Evolutionary conservation across 53 echinoderm and acorn worm genomes (phyloP).

Genomic region (Hippasteria phrygiana): DNA sequence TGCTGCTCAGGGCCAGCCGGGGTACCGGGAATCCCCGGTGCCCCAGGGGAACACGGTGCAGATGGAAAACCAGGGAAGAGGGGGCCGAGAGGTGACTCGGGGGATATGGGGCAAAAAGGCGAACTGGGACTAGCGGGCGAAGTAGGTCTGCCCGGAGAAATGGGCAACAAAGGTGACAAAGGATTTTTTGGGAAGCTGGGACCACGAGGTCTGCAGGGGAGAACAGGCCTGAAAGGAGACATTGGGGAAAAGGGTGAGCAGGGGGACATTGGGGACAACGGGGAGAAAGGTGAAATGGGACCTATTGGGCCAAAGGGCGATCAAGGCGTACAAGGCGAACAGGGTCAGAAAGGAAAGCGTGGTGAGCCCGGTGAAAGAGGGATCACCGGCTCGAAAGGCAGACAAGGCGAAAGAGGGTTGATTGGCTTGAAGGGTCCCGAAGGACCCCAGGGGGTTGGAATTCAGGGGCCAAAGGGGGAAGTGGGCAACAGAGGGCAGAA

Average conservation of each 20-base stretch:
- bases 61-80: constrained; percentile 43
- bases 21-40: constrained; percentile 48
- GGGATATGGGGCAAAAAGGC: constrained; percentile 20
- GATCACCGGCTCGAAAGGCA: constrained; percentile 43
- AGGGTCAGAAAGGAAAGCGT: constrained; percentile 35
- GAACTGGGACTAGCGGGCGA: constrained; percentile 25
- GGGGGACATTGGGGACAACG: constrained; percentile 21
- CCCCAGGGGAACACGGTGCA: constrained; percentile 36
- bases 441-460: constrained; percentile 53
- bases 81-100: constrained; percentile 48
- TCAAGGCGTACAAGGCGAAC: constrained; percentile 37
- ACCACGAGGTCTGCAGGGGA: constrained; percentile 24
- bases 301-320: constrained; percentile 29
- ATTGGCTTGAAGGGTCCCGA: constrained; percentile 26
- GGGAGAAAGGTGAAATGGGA: constrained; percentile 41
- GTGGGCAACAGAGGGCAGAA: not conserved
- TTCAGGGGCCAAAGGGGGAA: constrained; percentile 30
- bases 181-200: constrained; percentile 57
- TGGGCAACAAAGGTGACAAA: constrained; percentile 36
- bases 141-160: not conserved
- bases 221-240: constrained; percentile 18
- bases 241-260: not conserved
- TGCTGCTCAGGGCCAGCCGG: constrained; percentile 50
- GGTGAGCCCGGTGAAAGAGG: constrained; percentile 41
- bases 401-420: constrained; percentile 33